Conservation (phyloP, 2,888 invertebrate genomes). For the Lithophane socia region DNA sequence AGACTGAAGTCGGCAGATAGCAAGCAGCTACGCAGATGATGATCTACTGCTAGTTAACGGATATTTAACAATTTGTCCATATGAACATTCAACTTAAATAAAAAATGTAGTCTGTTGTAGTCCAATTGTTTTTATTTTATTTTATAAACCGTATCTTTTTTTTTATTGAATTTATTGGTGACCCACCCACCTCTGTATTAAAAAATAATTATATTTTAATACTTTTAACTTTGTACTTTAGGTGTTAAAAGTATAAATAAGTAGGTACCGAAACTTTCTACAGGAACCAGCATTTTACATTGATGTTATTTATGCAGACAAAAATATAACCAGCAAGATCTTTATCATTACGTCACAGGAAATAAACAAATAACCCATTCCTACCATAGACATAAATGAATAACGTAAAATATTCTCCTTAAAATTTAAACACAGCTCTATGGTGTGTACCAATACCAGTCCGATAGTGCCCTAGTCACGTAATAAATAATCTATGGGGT, state of each 20-base stretch:
- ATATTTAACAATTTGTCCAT: background rate
- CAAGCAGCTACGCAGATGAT: no score
- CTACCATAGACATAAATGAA: background rate
- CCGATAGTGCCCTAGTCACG: slow-evolving; percentile 51
- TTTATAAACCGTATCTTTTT: no score
- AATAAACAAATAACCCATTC: background rate
- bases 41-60: no score
- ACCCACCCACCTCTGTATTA: no score
- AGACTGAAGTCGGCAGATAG: background rate
- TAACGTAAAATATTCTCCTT: slow-evolving; percentile 5
- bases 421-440: slow-evolving; percentile 13
- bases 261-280: background rate
- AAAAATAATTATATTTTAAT: no score
- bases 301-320: background rate
- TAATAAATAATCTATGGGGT: slow-evolving; percentile 58
- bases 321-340: background rate
- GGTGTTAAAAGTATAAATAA: no score
- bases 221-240: no score
- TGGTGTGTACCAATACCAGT: slow-evolving; percentile 36
- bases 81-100: background rate
- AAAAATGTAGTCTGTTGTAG: background rate
- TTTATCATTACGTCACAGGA: slow-evolving; percentile 9
- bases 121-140: background rate
- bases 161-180: no score
- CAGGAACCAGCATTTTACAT: no score